Conservation (phyloP, 1,140 invertebrate species). For the Temnothorax longispinosus region DNA sequence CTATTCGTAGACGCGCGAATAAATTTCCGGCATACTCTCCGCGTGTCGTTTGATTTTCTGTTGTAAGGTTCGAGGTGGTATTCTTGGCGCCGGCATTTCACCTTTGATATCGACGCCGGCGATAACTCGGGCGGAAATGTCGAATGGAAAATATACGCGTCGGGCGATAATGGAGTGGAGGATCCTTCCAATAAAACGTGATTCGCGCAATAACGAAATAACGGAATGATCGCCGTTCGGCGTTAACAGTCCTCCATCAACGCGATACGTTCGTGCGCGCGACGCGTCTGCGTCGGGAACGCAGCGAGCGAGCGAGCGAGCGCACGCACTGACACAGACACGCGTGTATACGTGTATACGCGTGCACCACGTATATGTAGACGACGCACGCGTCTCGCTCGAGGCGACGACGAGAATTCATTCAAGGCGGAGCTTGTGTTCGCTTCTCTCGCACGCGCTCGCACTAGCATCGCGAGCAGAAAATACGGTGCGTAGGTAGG, state of each 20-base stretch:
- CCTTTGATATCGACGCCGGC: conserved; percentile 25
- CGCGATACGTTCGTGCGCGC: neutral
- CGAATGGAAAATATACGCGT: conserved; percentile 14
- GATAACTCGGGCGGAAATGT: conserved; percentile 32
- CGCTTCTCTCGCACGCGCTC: conserved; percentile 40
- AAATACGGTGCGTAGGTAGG: conserved; percentile 38
- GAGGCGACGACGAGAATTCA: conserved; percentile 47
- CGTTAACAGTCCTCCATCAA: conserved; percentile 45
- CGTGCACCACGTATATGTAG: neutral
- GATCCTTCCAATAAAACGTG: conserved; percentile 7
- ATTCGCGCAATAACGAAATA: conserved; percentile 29
- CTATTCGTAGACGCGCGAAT: conserved; percentile 30
- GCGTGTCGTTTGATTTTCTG: conserved; percentile 1
- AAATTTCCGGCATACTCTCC: conserved; percentile 1
- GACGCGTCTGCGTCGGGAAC: too few species aligned
- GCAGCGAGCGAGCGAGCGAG: too few species aligned
- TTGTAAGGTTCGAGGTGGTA: neutral
- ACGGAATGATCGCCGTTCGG: conserved; percentile 19
- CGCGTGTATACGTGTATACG: neutral
- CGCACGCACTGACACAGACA: neutral
- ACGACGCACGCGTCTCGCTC: conserved; percentile 46
- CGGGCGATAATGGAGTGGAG: conserved; percentile 3
- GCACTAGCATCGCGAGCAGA: conserved; percentile 24
- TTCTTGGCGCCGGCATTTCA: conserved; percentile 21
- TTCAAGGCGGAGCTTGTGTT: conserved; percentile 59